These are phyloP conservation scores for Ptychoptera contaminata DNA, from an alignment of 2,888 invertebrate species.

Conservation along the genomic window DNA sequence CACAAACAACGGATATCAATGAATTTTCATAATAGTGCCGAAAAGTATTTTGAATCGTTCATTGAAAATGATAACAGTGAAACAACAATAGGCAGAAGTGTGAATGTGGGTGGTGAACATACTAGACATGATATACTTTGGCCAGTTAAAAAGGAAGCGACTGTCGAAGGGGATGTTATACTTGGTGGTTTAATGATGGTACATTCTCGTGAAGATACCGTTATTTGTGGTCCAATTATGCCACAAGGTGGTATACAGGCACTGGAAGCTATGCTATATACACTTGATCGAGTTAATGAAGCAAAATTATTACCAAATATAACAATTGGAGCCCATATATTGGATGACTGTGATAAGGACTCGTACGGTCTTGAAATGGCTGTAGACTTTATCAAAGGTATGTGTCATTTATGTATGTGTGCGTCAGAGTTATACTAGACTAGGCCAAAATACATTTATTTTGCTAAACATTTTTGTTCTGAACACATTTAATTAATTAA, in stretches of 20 bases:
- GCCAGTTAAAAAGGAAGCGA: constrained; percentile 65
- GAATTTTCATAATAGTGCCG: neutral
- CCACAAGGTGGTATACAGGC: constrained; percentile 77
- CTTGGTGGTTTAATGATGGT: constrained; percentile 88
- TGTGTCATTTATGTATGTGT: constrained; percentile 20
- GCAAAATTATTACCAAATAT: constrained; percentile 48
- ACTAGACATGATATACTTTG: constrained; percentile 29
- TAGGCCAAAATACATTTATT: too few species aligned
- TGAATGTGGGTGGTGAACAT: constrained; percentile 5
- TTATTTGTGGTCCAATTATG: constrained; percentile 78
- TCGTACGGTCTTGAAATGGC: constrained; percentile 86
- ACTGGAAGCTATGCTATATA: constrained; percentile 76
- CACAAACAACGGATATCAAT: neutral
- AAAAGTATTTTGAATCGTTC: constrained; percentile 1
- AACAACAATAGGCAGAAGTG: too few species aligned
- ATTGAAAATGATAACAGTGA: too few species aligned
- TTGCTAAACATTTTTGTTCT: too few species aligned
- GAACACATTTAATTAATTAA: too few species aligned
- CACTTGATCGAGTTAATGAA: constrained; percentile 58
- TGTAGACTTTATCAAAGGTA: constrained; percentile 85
- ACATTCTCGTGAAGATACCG: constrained; percentile 63
- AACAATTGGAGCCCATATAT: constrained; percentile 64
- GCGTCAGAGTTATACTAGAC: too few species aligned
- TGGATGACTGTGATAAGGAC: constrained; percentile 87
- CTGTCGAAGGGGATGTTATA: constrained; percentile 68